These are phyloP conservation scores for Sebastes trivittatus DNA, from an alignment of 2,797 vertebrate genomes.

Conservation along the genomic window DNA sequence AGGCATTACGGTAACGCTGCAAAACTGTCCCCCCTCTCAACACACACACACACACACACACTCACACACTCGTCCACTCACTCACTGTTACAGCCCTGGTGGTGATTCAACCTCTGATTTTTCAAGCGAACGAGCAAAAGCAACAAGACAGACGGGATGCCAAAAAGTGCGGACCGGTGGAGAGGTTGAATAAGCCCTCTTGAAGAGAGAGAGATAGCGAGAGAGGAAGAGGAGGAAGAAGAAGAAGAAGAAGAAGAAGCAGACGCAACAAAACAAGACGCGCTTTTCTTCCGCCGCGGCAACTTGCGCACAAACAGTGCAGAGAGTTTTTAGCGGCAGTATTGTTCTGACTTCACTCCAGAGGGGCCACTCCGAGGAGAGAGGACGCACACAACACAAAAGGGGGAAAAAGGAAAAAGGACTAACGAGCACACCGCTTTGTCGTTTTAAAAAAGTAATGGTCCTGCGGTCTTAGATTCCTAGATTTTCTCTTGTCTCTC, in stretches of 20 bases:
- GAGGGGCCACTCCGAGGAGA: conserved; percentile 82
- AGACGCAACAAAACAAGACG: conserved; percentile 67
- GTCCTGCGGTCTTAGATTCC: conserved; percentile 74
- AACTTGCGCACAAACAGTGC: conserved; percentile 83
- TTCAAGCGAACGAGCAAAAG: conserved; percentile 75
- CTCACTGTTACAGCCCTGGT: conserved; percentile 74
- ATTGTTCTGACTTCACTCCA: conserved; percentile 85
- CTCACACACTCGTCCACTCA: conserved; percentile 58
- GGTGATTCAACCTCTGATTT: conserved; percentile 84
- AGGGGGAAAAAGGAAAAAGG: conserved; percentile 73
- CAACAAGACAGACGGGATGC: conserved; percentile 83
- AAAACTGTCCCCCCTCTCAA: conserved; percentile 79
- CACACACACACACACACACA: conserved; percentile 60
- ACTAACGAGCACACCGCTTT: conserved; percentile 78
- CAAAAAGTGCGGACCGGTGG: conserved; percentile 80
- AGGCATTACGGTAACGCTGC: conserved; percentile 85
- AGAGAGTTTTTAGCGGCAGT: conserved; percentile 80
- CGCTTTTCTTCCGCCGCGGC: conserved; percentile 67
- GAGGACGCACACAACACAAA: conserved; percentile 80
- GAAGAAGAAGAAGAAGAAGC: conserved; percentile 33
- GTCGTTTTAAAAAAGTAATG: conserved; percentile 77
- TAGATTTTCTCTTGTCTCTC: conserved; percentile 72
- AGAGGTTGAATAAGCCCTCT: conserved; percentile 68
- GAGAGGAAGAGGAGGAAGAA: too few species aligned
- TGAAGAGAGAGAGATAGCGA: conserved; percentile 53